Percentiles rank a stretch among this genome's conserved stretches.
phyloP scores from a whole-genome alignment of 2,888 invertebrate genomes.

The Pseudococcus jackbeardsleyi region DNA sequence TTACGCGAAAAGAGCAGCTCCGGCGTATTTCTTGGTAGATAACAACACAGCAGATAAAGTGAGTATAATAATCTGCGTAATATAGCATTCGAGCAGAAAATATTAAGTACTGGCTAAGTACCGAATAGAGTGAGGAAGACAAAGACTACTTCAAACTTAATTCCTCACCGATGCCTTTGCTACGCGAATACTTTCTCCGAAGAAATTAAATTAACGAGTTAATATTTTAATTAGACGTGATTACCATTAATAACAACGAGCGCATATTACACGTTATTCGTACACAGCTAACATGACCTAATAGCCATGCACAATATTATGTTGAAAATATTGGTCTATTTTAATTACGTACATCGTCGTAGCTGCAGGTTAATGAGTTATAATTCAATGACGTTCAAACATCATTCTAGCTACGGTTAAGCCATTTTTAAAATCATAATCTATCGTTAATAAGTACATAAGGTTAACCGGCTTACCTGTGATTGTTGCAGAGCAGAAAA shows the following conservation, averaged over 20 bases:
- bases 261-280: conserved; percentile 1
- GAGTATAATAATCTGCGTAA: background rate
- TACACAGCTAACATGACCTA: conserved; percentile 15
- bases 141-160: background rate
- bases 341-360: background rate
- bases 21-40: conserved; percentile 1
- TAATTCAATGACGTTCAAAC: conserved; percentile 33
- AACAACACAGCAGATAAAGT: conserved; percentile 41
- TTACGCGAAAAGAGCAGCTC: conserved; percentile 59
- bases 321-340: conserved; percentile 35
- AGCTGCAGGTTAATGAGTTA: background rate
- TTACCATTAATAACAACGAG: background rate
- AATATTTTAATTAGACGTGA: conserved; percentile 46
- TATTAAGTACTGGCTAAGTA: background rate
- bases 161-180: background rate
- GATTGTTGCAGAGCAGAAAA: conserved; percentile 10
- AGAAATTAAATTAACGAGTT: conserved; percentile 9
- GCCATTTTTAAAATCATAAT: background rate
- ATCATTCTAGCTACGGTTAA: background rate
- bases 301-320: conserved; percentile 21
- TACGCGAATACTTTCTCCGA: conserved; percentile 12
- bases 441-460: background rate
- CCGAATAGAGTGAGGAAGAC: background rate
- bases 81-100: conserved; percentile 4
- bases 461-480: background rate